Evolutionary conservation across 2,113 vertebrate genomes (phyloP), one percentile per base, ranked within the genome.

Genomic region (Malurus alboscapulatus): DNA sequence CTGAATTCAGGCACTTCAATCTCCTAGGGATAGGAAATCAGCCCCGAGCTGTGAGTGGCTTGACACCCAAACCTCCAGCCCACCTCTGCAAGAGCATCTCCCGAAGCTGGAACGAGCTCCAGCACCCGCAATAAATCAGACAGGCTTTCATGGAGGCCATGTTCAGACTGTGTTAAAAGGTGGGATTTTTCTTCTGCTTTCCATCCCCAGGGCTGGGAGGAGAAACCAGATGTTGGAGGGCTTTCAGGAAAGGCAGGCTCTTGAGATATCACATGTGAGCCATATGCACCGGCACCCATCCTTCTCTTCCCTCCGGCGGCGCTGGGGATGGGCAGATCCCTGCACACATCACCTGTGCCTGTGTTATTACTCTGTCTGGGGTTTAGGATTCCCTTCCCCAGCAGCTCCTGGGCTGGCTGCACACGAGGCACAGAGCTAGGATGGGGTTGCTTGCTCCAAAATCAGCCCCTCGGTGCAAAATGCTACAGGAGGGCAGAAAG

Each of bases 241-340:
- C 79, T 95, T 94, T 96, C 94, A 94, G 93, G 76, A 88, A 94
- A 94, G 90, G 95, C 94, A 95, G 61, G 83, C 95, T 90, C 89
- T 93, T 51, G 48, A 79, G 82, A 94, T 73, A 76, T 74, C 93
- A 95, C 92, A 95, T 95, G 95, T 3, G 7, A 92, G 89, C 94
- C 95, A 96, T 88, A 94, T 94, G 94, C 85, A 93, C 53, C 20
- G 0, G 53, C 82, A 83, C 75, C 79, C 77, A 4, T 72, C 75
- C 72, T 80, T 80, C 72, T 78, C 72, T 77, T 90, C 68, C 83
- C 88, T 84, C 79, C 4, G 2, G 50, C 84, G 79, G 54, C 29
- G 50, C 77, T 2, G 10, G 61, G 57, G 36, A 79, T 1, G 12
- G 90, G 78, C 74, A 87, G 88, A 63, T 36, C 27, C 84, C 81